phyloP scores from a whole-genome alignment of 2,113 vertebrate genomes.

The Burhinus oedicnemus region DNA sequence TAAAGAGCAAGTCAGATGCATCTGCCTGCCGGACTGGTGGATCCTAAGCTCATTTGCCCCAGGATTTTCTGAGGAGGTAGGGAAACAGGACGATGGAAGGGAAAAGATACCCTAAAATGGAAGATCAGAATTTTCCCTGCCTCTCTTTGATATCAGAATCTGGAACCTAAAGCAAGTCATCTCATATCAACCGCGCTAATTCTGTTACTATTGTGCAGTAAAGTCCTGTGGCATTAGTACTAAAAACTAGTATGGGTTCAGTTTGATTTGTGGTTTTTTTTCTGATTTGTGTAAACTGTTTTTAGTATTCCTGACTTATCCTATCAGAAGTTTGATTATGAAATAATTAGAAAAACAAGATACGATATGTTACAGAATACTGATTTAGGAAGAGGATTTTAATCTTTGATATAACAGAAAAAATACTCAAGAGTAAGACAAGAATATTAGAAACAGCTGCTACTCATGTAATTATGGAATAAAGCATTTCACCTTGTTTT shows the following conservation, averaged over 20 bases:
- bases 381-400: not conserved
- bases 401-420: not conserved
- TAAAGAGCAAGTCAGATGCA: not conserved
- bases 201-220: not conserved
- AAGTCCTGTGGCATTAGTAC: not conserved
- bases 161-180: not conserved
- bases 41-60: not conserved
- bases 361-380: not conserved
- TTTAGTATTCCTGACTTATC: not conserved
- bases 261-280: not conserved
- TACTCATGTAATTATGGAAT: not conserved
- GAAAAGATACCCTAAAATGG: not conserved
- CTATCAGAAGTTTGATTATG: not conserved
- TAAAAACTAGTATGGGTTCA: not conserved
- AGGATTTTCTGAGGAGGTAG: not conserved
- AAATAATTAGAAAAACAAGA: not conserved
- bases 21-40: not conserved
- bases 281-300: not conserved
- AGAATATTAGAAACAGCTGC: not conserved
- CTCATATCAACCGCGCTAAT: not conserved
- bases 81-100: not conserved
- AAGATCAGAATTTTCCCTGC: not conserved
- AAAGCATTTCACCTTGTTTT: not conserved
- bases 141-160: not conserved
- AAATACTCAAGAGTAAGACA: not conserved